These are phyloP conservation scores for Amblyjoppa proteus DNA, from an alignment of 2,888 invertebrate genomes.

Conservation along the genomic window DNA sequence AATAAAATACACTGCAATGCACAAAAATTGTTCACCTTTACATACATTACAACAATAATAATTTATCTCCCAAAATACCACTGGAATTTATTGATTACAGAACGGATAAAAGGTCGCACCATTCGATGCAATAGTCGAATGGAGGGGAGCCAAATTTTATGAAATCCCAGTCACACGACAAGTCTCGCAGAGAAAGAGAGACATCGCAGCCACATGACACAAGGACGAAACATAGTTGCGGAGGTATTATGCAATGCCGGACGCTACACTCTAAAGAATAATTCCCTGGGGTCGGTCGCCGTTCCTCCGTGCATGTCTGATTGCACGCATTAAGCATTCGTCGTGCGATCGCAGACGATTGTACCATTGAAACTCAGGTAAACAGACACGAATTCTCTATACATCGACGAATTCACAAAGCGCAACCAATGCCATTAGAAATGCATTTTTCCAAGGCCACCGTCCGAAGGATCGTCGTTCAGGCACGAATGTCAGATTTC, in stretches of 20 bases:
- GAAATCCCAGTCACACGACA: not conserved
- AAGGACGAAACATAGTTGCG: conserved; percentile 40
- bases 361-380: not conserved
- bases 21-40: not conserved
- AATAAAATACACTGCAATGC: no score
- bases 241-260: conserved; percentile 53
- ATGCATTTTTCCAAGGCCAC: conserved; percentile 34
- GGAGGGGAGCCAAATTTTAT: conserved; percentile 20
- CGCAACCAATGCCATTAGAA: conserved; percentile 24
- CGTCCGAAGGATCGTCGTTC: not conserved
- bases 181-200: not conserved
- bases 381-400: not conserved
- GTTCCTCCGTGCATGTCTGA: conserved; percentile 28
- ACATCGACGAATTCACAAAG: not conserved
- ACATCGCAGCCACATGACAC: conserved; percentile 46
- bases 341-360: not conserved
- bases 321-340: conserved; percentile 19
- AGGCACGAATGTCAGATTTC: not conserved
- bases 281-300: not conserved
- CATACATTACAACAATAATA: not conserved
- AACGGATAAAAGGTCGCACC: not conserved
- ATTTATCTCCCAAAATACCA: not conserved
- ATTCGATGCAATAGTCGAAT: not conserved
- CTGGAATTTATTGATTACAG: not conserved
- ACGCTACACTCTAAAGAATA: conserved; percentile 21